Evolutionary conservation across 2,113 vertebrate species (phyloP).

Genomic region (Orthochromis malagaraziensis): DNA sequence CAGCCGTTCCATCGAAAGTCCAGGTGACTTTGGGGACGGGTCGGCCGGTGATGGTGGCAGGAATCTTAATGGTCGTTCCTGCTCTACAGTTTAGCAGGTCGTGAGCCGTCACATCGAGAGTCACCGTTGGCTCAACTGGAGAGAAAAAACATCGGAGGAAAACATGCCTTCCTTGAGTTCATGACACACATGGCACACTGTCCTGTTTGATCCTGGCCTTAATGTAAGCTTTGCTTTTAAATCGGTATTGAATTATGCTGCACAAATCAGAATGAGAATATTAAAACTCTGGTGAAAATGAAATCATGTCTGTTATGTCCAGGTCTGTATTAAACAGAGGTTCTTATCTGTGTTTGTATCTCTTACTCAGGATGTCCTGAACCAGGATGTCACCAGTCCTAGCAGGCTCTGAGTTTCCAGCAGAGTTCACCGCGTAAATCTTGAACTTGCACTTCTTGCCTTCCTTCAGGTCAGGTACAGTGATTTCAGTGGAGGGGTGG

Average conservation of each 20-base stretch:
- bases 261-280: background rate
- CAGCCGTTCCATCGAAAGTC: conserved; percentile 91
- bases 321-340: background rate
- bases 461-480: conserved; percentile 85
- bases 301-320: background rate
- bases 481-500: conserved; percentile 82
- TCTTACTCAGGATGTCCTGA: conserved; percentile 86
- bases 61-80: conserved; percentile 83
- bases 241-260: background rate
- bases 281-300: background rate
- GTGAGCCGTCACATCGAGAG: conserved; percentile 79
- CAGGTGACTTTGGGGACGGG: conserved; percentile 88
- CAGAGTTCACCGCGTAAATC: conserved; percentile 90
- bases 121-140: conserved; percentile 84
- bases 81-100: conserved; percentile 83
- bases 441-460: conserved; percentile 92
- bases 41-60: conserved; percentile 81
- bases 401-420: conserved; percentile 89
- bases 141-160: background rate
- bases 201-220: background rate
- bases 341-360: background rate
- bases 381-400: conserved; percentile 80
- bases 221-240: background rate
- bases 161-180: background rate
- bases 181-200: background rate